A percentile compares a stretch with the other conserved stretches of the same genome.
phyloP scores from a whole-genome alignment of 53 echinoderm and acorn worm species.

The Pentamera pediparva region DNA sequence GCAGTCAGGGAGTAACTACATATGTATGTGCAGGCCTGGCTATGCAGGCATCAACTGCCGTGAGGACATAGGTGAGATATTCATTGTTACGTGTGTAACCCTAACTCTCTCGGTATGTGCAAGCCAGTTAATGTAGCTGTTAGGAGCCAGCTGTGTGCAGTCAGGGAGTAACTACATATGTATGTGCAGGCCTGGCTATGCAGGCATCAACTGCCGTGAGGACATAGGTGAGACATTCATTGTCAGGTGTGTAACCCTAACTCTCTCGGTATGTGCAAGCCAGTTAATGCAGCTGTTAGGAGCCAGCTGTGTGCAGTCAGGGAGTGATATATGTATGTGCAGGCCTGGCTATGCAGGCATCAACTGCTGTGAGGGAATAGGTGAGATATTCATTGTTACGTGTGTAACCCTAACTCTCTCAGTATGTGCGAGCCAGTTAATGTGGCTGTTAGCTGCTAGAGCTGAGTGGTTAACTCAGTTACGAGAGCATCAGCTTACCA shows the following conservation, averaged over 20 bases:
- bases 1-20: constrained; percentile 56
- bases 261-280: too few relatives aligned
- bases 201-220: constrained; percentile 54
- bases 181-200: constrained; percentile 48
- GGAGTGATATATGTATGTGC: constrained; percentile 49
- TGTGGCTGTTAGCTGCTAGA: too few relatives aligned
- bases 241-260: background rate
- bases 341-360: constrained; percentile 45
- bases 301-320: constrained; percentile 4
- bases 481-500: too few relatives aligned
- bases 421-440: too few relatives aligned
- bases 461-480: background rate
- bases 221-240: constrained; percentile 16
- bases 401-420: too few relatives aligned
- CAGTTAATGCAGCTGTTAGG: too few relatives aligned
- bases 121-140: too few relatives aligned
- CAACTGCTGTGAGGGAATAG: constrained; percentile 41
- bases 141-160: constrained; percentile 18
- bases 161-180: constrained; percentile 47
- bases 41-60: constrained; percentile 67
- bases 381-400: constrained; percentile 5
- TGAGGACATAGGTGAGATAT: constrained; percentile 1
- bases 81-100: too few relatives aligned
- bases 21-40: constrained; percentile 60
- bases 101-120: too few relatives aligned